A percentile compares a stretch with the other conserved stretches of the same genome.
Conservation (phyloP, 2,888 invertebrate genomes). For the Lacanobia wlatinum region DNA sequence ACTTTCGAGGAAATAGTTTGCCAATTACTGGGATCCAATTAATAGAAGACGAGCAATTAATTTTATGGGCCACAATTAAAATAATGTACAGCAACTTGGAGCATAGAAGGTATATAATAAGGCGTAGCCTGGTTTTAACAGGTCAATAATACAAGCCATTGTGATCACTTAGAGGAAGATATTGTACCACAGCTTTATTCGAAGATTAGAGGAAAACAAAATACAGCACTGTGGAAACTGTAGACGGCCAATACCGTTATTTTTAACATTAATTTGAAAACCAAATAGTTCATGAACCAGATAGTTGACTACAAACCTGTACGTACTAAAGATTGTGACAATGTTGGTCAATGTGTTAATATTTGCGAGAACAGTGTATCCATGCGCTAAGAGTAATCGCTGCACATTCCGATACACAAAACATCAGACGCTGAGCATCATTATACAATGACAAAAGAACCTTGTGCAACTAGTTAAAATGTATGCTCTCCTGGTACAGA, state of each 20-base stretch:
- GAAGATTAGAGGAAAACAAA: background rate
- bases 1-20: slow-evolving; percentile 35
- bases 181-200: background rate
- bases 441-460: slow-evolving; percentile 90
- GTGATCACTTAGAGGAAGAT: no score
- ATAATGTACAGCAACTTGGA: background rate
- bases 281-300: background rate
- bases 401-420: slow-evolving; percentile 86
- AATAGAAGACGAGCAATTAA: slow-evolving; percentile 3
- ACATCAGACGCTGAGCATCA: slow-evolving; percentile 86
- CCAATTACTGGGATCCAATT: slow-evolving; percentile 31
- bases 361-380: slow-evolving; percentile 58
- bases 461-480: slow-evolving; percentile 88
- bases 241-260: background rate
- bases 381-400: slow-evolving; percentile 78
- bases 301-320: background rate
- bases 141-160: no score
- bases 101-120: background rate
- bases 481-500: slow-evolving; percentile 80
- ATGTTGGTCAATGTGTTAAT: slow-evolving; percentile 62
- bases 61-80: slow-evolving; percentile 11
- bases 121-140: background rate
- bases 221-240: background rate
- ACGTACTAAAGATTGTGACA: slow-evolving; percentile 17
- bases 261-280: background rate